Evolutionary conservation across 2,888 invertebrate genomes (phyloP), one percentile per base, ranked within the genome.

Genomic region (Habroteleia sp.): DNA sequence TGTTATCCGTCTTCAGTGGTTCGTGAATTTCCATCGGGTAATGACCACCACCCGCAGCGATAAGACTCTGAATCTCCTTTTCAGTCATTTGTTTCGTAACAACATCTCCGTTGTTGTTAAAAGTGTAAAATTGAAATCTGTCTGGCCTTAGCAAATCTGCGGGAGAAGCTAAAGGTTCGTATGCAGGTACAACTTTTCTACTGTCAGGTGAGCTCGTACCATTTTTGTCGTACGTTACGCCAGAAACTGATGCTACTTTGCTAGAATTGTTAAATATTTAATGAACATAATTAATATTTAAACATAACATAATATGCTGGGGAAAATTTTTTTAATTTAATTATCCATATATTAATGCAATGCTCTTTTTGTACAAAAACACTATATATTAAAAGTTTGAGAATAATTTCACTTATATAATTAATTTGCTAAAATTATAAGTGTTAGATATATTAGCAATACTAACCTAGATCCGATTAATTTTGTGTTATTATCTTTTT

Each of bases 41-140:
- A 75, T 88, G 89, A 27, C 82, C 93, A 84, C 95, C 95, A 0
- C 95, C 95, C 25, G 93, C 94, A 0, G 96, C 96, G 23, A 96
- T 95, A 69, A 96, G 93, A 33, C 94, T 93, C 85, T 95, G 95
- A 76, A 96, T 96, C 89, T 96, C 95, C 82, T 94, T 92, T 80
- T 95, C 89, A 3, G 95, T 95, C 96, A 96, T 96, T 23, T 95
- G 90, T 69, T 94, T 91, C 83, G 95, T 95, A 0, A 96, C 93
- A 13, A 96, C 90, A 82, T 96, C 94, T 7, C 96, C 96, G 60
- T 93, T 93, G 82, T 95, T 94, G 82, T 96, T 94, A 82, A 96
- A 95, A 0, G 96, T 95, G 85, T 95, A 96, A 87, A 96, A 96
- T 84, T 96, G 95, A 86, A 96, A 96, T 83, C 94, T 91, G 84